phyloP scores from a whole-genome alignment of 2,888 invertebrate species.

The Ennomos erosarius region DNA sequence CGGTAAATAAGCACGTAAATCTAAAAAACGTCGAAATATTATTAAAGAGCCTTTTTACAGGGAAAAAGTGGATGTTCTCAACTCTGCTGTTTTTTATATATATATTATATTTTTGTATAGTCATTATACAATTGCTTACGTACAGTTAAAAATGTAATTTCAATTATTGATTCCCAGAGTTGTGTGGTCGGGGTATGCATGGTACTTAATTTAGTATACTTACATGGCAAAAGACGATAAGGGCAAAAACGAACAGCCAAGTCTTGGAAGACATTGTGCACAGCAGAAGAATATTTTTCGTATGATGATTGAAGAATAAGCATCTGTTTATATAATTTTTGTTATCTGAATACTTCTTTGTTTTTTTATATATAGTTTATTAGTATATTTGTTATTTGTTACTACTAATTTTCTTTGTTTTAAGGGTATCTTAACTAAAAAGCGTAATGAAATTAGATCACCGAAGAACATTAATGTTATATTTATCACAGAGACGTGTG shows the following conservation, averaged over 20 bases:
- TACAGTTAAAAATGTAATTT: no score
- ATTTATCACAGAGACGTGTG: no score
- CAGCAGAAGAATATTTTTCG: constrained; percentile 13
- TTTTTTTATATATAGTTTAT: no score
- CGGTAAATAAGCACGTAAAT: no score
- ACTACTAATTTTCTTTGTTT: constrained; percentile 30
- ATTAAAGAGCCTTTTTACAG: not conserved
- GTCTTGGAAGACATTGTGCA: constrained; percentile 48
- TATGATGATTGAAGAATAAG: constrained; percentile 6
- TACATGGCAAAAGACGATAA: constrained; percentile 44
- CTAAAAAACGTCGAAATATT: not conserved
- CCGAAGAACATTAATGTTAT: not conserved
- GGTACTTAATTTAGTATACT: constrained; percentile 39
- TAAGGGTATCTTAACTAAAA: constrained; percentile 1
- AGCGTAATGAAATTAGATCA: constrained; percentile 20
- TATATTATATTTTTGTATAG: no score
- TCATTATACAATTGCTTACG: no score
- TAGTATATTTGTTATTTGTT: no score
- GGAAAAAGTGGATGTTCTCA: no score
- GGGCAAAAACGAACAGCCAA: constrained; percentile 42
- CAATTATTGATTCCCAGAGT: no score
- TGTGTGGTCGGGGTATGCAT: no score
- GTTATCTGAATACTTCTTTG: constrained; percentile 34
- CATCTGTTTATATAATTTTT: constrained; percentile 40
- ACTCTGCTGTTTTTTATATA: no score